Base-by-base conservation (phyloP, 2,888 invertebrate genomes). In the Amphipyra tragopoginis region DNA sequence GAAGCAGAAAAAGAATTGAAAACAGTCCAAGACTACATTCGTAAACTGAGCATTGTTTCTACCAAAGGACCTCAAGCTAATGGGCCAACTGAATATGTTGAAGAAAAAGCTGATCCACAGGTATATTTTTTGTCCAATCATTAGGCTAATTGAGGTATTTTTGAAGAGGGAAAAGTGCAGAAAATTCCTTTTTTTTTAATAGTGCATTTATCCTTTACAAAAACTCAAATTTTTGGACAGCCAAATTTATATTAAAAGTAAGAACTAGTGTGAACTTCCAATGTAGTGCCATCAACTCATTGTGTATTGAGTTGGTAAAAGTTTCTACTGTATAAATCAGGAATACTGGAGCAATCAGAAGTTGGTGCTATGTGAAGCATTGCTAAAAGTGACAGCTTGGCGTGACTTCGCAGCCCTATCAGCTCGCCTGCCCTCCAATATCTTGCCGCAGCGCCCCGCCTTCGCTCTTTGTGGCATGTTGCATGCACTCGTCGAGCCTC, bases 341-440 rank as follows among this genome's bases (percentile, higher is more conserved):
- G 94, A 94, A 59, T 94, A 96, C 79, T 93, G 95, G 85, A 93
- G 90, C 52, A 99, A 99, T 94, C 99, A 99, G 91, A 99, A 99
- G 92, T 96, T 99, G 80, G 98, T 98, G 29, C 95, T 99, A 26
- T 97, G 98, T 81, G 98, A 98, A 87, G 98, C 99, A 0, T 92
- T 99, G 49, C 88, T 99, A 8, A 96, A 96, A 71, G 96, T 98
- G 73, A 99, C 98, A 1, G 98, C 98, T 79, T 99, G 99, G 99
- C 96, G 96, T 14, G 97, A 97, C 83, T 98, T 98, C 3, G 96
- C 97, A 66, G 95, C 96, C 72, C 95, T 99, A 61, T 96, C 98
- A 33, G 97, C 97, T 76, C 96, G 97, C 56, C 94, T 99, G 66
- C 99, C 99, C 0, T 96, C 97, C 60, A 97, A 97, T 74, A 96